Evolutionary conservation across 1,140 invertebrate species (phyloP), one percentile per base, ranked within the genome.

Genomic region (Drosophila chauvacae): DNA sequence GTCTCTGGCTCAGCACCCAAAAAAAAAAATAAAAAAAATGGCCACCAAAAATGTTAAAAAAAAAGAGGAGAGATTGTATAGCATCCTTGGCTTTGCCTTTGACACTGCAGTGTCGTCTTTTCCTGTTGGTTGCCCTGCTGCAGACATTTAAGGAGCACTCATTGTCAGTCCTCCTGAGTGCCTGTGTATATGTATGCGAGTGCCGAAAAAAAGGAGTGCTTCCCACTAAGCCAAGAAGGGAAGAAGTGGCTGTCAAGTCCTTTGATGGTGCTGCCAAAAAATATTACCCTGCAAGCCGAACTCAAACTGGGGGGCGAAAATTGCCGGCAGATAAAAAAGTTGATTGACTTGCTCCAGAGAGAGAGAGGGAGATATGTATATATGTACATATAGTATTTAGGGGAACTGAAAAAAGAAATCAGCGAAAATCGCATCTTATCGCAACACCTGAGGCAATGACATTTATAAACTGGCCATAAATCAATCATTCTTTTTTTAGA

Each of bases 71-170:
- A 58, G 75, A 88, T 88, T 84, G 75, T 77, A 64, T 64, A 48
- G 72, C 79, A 90, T 90, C 86, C 82, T 90, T 83, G 81, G 64
- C 73, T 71, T 81, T 90, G 85, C 84, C 85, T 88, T 88, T 90
- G 85, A 87, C 85, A 72, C 63, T 48, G 47, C 78, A 62, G 73
- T 79, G 64, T 58, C 70, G 51, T 57, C 69, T 64, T 47, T 68
- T 68, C 53, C 73, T 53, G 45, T 51, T 65, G 42, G 56, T 63
- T 73, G 82, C 66, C 87, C 87, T 91, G 82, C 65, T 84, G 80
- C 78, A 81, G 88, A 91, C 87, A 91, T 88, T 91, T 91, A 88
- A 91, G 84, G 78, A 88, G 80, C 87, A 81, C 80, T 91, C 87
- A 90, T 91, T 90, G 87, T 86, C 82, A 80, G 76, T 53, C 56